These are phyloP conservation scores for Merops nubicus DNA, from an alignment of 2,113 vertebrate genomes.

Conservation along the genomic window DNA sequence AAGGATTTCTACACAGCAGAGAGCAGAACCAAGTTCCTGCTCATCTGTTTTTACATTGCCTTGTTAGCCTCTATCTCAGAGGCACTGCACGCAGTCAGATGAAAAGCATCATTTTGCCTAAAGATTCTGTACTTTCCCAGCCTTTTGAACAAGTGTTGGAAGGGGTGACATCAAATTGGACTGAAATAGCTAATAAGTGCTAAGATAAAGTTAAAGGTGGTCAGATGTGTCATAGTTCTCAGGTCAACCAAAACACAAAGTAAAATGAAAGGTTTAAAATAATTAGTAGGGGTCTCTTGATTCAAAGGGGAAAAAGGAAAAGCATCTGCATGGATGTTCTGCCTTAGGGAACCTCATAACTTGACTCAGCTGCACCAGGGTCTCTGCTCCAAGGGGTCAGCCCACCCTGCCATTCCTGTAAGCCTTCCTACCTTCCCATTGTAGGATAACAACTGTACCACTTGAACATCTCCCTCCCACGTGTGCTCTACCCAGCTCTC, in stretches of 20 bases:
- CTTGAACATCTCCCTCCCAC: too few relatives aligned
- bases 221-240: neutral
- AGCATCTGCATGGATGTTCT: fast-evolving
- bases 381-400: neutral
- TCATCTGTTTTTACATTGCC: neutral
- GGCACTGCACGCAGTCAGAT: neutral
- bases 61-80: neutral
- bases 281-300: neutral
- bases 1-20: neutral
- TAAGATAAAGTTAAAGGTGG: neutral
- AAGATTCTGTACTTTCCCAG: neutral
- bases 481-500: fast-evolving
- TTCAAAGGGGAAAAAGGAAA: neutral
- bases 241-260: neutral
- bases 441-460: neutral
- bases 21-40: neutral
- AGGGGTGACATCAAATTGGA: neutral
- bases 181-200: neutral
- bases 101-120: neutral
- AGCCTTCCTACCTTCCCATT: neutral
- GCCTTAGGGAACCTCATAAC: neutral
- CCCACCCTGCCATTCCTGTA: fast-evolving
- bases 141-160: neutral
- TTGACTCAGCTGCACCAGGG: neutral
- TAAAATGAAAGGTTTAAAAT: neutral